A percentile compares a stretch with the other conserved stretches of the same genome.
Evolutionary conservation across 2,113 vertebrate species (phyloP).

Genomic region (Cichladusa arquata): DNA sequence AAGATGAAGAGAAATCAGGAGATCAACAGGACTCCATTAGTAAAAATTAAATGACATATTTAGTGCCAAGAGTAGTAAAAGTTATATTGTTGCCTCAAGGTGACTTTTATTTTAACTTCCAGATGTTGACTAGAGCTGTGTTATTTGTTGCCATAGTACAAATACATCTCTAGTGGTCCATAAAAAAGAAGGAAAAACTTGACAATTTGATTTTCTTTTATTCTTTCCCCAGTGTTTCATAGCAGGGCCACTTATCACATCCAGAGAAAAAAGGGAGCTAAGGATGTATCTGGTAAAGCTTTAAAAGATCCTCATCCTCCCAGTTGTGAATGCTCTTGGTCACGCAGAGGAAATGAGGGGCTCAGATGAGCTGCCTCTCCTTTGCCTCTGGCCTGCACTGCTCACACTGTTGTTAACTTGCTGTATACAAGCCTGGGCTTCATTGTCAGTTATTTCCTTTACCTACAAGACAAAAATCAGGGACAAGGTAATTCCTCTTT

Average conservation of each 20-base stretch:
- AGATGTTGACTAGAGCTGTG: background rate
- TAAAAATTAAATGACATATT: background rate
- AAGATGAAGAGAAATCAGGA: background rate
- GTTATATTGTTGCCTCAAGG: background rate
- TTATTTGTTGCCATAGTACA: background rate
- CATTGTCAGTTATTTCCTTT: background rate
- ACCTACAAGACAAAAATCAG: background rate
- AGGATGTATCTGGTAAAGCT: background rate
- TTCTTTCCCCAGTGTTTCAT: background rate
- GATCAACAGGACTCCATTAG: background rate
- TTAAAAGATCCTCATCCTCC: background rate
- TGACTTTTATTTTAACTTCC: background rate
- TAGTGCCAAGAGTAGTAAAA: background rate
- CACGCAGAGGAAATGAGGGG: background rate
- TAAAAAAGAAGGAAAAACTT: background rate
- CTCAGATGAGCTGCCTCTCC: accelerated
- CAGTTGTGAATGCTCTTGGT: background rate
- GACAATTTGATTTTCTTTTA: background rate
- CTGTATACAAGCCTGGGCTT: background rate
- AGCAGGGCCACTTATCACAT: background rate
- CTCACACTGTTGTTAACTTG: background rate
- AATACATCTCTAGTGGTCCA: background rate
- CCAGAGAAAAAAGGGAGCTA: background rate
- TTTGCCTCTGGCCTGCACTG: too few species aligned
- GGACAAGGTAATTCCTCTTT: background rate